Evolutionary conservation across 2,113 vertebrate species (phyloP).

Genomic region (Barnardius zonarius): DNA sequence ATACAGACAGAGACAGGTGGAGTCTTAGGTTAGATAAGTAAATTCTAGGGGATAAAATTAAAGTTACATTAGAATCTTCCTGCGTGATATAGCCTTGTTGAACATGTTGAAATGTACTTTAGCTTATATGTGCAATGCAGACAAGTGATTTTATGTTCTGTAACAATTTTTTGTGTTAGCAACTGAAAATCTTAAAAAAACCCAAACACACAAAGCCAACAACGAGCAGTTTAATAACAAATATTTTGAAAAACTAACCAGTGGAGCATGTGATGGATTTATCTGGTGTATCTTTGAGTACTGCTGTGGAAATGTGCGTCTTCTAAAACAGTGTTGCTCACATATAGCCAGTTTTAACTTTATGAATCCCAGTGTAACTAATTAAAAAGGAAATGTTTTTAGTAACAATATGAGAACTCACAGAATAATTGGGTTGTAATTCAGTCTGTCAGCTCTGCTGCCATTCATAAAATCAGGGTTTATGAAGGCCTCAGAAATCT

Average conservation of each 20-base stretch:
- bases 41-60: neutral
- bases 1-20: neutral
- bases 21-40: neutral
- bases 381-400: conserved; percentile 48
- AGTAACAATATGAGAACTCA: neutral
- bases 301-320: neutral
- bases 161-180: neutral
- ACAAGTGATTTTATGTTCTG: neutral
- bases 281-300: neutral
- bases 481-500: conserved; percentile 31
- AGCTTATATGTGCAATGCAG: neutral
- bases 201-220: neutral
- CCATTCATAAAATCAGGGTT: conserved; percentile 40
- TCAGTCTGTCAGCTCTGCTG: conserved; percentile 25
- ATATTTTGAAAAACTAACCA: neutral
- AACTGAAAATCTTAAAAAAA: neutral
- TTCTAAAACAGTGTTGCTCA: neutral
- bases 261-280: neutral
- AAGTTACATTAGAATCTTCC: neutral
- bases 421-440: conserved; percentile 40
- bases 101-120: neutral
- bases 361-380: conserved; percentile 15
- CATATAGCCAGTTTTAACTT: neutral
- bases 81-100: neutral
- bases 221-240: neutral